Percentiles rank a stretch among this genome's conserved stretches.
Conservation (phyloP, 2,797 vertebrate genomes). For the Myoxocephalus aenaeus region DNA sequence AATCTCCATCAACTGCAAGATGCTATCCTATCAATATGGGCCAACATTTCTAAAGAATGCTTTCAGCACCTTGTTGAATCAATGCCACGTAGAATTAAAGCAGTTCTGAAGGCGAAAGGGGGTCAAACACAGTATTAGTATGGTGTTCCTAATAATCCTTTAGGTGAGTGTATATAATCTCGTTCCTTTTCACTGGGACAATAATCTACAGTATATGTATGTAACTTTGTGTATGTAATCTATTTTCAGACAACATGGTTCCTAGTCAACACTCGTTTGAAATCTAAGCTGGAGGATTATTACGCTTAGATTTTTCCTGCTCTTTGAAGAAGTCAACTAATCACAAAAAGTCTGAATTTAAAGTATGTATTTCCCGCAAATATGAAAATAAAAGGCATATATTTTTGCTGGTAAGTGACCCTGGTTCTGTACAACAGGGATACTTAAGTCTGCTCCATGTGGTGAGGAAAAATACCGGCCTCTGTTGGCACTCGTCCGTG, state of each 20-base stretch:
- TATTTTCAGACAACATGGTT: conserved; percentile 5
- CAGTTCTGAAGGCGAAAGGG: too few species aligned
- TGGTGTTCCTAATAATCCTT: too few species aligned
- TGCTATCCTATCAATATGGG: too few species aligned
- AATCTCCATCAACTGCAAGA: too few species aligned
- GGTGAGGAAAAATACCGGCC: neutral
- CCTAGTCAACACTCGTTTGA: neutral
- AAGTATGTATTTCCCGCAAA: conserved; percentile 8
- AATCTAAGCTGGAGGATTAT: conserved; percentile 11
- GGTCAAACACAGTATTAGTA: too few species aligned
- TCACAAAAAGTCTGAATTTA: conserved; percentile 37
- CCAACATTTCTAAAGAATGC: too few species aligned
- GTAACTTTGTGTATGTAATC: neutral
- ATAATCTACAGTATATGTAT: neutral
- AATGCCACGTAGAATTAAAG: too few species aligned
- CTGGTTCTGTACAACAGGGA: neutral
- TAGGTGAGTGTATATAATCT: too few species aligned
- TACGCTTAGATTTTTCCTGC: neutral
- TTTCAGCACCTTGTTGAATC: too few species aligned
- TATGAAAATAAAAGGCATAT: neutral
- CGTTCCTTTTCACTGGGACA: neutral
- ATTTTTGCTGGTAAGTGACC: neutral
- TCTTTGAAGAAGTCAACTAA: conserved; percentile 9
- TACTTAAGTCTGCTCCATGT: neutral
- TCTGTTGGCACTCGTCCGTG: too few species aligned